These are phyloP conservation scores for Cynaeus angustus DNA, from an alignment of 2,888 invertebrate species.

Conservation along the genomic window DNA sequence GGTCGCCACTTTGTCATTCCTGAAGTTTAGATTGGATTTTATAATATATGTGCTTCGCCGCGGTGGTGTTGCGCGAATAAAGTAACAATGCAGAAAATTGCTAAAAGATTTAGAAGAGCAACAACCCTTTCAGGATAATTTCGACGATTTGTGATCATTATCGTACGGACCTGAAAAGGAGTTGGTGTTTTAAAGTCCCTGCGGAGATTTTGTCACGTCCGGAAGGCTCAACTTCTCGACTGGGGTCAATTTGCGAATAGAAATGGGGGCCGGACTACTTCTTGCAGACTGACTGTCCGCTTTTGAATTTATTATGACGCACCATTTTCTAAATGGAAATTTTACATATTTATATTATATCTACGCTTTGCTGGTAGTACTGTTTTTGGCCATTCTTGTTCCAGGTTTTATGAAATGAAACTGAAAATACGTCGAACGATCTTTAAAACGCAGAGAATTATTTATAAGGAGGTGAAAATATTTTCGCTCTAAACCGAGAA, in stretches of 20 bases:
- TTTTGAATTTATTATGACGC: slow-evolving; percentile 70
- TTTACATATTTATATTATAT: slow-evolving; percentile 71
- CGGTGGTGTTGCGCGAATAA: slow-evolving; percentile 50
- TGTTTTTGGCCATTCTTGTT: slow-evolving; percentile 51
- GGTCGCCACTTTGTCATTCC: slow-evolving; percentile 71
- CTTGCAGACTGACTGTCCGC: slow-evolving; percentile 67
- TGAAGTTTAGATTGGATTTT: slow-evolving; percentile 73
- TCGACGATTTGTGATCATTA: slow-evolving; percentile 38
- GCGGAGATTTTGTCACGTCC: slow-evolving; percentile 73
- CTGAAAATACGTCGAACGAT: slow-evolving; percentile 10
- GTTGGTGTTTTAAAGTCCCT: slow-evolving; percentile 66
- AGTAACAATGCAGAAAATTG: slow-evolving; percentile 50
- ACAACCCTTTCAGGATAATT: slow-evolving; percentile 34
- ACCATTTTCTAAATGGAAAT: slow-evolving; percentile 71
- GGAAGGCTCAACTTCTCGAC: slow-evolving; percentile 65
- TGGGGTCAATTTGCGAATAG: slow-evolving; percentile 64
- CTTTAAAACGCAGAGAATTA: slow-evolving; percentile 1
- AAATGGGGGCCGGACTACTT: slow-evolving; percentile 48
- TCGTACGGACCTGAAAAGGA: neutral
- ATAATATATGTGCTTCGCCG: slow-evolving; percentile 66
- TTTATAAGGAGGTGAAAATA: neutral
- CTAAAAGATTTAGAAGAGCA: slow-evolving; percentile 47
- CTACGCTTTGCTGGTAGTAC: slow-evolving; percentile 51
- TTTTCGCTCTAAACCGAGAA: neutral
- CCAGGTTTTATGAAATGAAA: slow-evolving; percentile 22